Evolutionary conservation across 2,797 vertebrate species (phyloP), one percentile per base, ranked within the genome.

Genomic region (Hydrolagus colliei): DNA sequence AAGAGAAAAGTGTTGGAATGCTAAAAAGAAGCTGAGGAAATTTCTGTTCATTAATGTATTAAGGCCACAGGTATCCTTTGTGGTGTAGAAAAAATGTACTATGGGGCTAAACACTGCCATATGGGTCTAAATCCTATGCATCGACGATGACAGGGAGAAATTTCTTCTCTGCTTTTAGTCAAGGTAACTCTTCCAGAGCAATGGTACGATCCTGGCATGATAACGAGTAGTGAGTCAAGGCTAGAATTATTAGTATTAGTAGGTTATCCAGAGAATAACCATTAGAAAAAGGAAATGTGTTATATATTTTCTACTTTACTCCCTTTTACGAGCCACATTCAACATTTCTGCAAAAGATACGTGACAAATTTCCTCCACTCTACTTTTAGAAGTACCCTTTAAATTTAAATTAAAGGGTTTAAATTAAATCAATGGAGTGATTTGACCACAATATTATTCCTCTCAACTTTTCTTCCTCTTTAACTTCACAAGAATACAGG

Each of bases 1-100:
- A 35, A 82, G 41, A 84, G 71, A 76, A 84, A 84, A 27, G 71
- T 63, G 18, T 84, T 84, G 79, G 79, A 63, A 84, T 84, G 79
- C 71, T 84, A 67, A 84, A 71, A 71, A 16, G 79, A 84, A 84
- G 79, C 32, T 35, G 79, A 71, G 41, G 68, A 84, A 84, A 84
- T 84, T 67, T 68, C 65, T 84, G 79, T 68, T 41, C 79, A 84
- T 84, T 84, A 84, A 84, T 84, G 18, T 68, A 84, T 84, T 67
- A 84, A 84, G 79, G 79, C 79, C 79, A 84, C 79, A 84, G 79
- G 65, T 84, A 84, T 84, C 71, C 79, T 20, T n/a, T 71, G 65
- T 71, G 79, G 79, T 84, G 67, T 84, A 13, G 20, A 84, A 84
- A 71, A 63, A 84, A 84, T 84, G 79, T 84, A 41, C 3, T 84